These are phyloP conservation scores for Mastomys natalensis DNA, from an alignment of 2,113 vertebrate species.

Conservation along the genomic window DNA sequence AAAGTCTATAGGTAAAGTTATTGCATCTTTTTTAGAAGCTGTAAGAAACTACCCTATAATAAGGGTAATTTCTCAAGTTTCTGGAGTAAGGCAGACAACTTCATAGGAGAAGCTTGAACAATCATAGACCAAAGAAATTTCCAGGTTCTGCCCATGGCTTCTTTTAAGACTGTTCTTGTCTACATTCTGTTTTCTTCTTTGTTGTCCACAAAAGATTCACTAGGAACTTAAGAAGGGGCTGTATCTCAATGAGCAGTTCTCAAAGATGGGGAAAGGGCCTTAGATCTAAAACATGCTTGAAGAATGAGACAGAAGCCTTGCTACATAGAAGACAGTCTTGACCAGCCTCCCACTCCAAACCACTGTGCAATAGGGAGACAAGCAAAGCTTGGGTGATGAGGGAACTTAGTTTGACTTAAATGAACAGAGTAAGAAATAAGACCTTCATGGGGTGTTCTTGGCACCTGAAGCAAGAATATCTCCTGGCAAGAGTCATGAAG, in stretches of 20 bases:
- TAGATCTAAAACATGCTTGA: background rate
- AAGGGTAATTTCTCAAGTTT: background rate
- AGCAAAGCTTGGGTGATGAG: background rate
- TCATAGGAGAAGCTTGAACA: background rate
- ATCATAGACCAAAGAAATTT: background rate
- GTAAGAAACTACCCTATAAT: no score
- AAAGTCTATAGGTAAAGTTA: background rate
- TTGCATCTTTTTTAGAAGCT: background rate
- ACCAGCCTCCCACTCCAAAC: background rate
- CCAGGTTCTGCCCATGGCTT: background rate
- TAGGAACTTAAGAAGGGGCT: background rate
- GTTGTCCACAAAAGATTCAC: background rate
- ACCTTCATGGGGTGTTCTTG: background rate
- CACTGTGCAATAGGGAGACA: background rate
- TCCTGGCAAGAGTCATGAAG: background rate
- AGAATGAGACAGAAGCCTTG: background rate
- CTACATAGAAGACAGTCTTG: background rate
- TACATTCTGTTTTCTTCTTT: background rate
- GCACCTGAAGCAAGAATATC: background rate
- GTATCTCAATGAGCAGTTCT: background rate
- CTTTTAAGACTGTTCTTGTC: background rate
- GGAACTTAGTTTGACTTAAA: background rate
- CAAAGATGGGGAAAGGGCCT: background rate
- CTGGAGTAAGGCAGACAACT: background rate
- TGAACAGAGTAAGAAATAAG: background rate